A percentile compares a stretch with the other conserved stretches of the same genome.
These are phyloP conservation scores for Drosophila colorata DNA, from an alignment of 2,888 invertebrate species.

Conservation along the genomic window DNA sequence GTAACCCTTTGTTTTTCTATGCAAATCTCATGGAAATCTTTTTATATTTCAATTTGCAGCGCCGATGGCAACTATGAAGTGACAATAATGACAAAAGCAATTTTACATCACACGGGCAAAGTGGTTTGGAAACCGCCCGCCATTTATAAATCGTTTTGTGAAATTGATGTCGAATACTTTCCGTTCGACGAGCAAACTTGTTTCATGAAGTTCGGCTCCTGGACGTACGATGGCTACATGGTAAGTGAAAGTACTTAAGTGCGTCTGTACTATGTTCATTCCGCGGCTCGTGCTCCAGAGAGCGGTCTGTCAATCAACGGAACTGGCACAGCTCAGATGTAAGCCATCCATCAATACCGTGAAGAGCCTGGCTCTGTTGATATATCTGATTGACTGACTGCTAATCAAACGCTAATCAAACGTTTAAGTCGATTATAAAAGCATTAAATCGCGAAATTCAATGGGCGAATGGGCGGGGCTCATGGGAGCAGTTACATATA, in stretches of 20 bases:
- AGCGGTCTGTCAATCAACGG: slow-evolving; percentile 63
- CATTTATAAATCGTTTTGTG: slow-evolving; percentile 98
- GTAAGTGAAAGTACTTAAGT: slow-evolving; percentile 86
- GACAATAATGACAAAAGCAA: slow-evolving; percentile 99
- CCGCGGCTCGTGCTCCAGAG: slow-evolving; percentile 20
- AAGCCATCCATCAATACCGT: slow-evolving; percentile 50
- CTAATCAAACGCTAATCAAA: slow-evolving; percentile 62
- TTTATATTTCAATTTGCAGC: slow-evolving; percentile 86
- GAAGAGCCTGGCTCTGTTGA: slow-evolving; percentile 8
- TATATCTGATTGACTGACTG: slow-evolving; percentile 52
- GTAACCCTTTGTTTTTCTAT: no score
- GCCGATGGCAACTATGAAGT: slow-evolving; percentile 99
- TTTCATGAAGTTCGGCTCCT: slow-evolving; percentile 96
- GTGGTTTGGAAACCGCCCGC: slow-evolving; percentile 99
- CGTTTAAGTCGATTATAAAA: slow-evolving; percentile 75
- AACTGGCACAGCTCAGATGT: slow-evolving; percentile 36
- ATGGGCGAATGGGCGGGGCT: slow-evolving; percentile 26
- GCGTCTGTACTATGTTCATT: slow-evolving; percentile 10
- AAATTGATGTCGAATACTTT: slow-evolving; percentile 97
- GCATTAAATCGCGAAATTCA: slow-evolving; percentile 65
- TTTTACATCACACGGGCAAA: slow-evolving; percentile 95
- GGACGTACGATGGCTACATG: slow-evolving; percentile 98
- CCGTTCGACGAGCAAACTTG: slow-evolving; percentile 98
- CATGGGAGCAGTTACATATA: background rate
- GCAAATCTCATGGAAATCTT: no score